Evolutionary conservation across 2,113 vertebrate genomes (phyloP), one percentile per base, ranked within the genome.

Genomic region (Seriola aureovittata): DNA sequence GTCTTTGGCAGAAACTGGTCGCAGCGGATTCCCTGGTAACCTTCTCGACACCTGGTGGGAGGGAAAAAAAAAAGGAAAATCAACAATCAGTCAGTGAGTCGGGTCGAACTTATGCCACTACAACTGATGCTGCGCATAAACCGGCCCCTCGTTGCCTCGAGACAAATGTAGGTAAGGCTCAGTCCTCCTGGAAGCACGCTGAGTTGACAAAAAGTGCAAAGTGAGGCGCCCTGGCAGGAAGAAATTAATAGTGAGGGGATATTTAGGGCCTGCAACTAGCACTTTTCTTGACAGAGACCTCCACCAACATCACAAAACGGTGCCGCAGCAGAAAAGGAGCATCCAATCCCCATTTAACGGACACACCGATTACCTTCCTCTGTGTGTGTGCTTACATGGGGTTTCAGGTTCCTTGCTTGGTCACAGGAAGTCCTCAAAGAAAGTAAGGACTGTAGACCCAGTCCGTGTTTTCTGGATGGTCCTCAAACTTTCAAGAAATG

Each of bases 1-100:
- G 98, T 99, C 96, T 99, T 99, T 88, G 98, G 98, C 88, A 99
- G 96, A 92, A 99, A 99, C 93, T 99, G 98, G 94, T 99, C 97
- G 90, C 98, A 99, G 81, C 98, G 98, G 81, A 99, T 97, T 89
- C 98, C 98, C 88, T 99, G 98, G 95, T 99, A 99, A 89, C 98
- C 98, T 95, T 99, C 98, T 94, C 97, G 97, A 96, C 98, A 99
- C 95, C 98, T 99, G 95, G 71, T 84, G 66, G 57, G 38, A 38
- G 38, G 9, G 40, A 42, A 11, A 57, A n/a, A 63, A 63, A 55
- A 64, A 62, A 40, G 23, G 8, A 67, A 48, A 36, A 38, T 3
- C 0, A 23, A 71, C 3, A 19, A 23, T 48, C 12, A 76, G 57
- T 71, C 19, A 64, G 0, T 12, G 42, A 71, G 34, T 70, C 29